Evolutionary conservation across 2,113 vertebrate species (phyloP).

Genomic region (Ardeotis arabs): DNA sequence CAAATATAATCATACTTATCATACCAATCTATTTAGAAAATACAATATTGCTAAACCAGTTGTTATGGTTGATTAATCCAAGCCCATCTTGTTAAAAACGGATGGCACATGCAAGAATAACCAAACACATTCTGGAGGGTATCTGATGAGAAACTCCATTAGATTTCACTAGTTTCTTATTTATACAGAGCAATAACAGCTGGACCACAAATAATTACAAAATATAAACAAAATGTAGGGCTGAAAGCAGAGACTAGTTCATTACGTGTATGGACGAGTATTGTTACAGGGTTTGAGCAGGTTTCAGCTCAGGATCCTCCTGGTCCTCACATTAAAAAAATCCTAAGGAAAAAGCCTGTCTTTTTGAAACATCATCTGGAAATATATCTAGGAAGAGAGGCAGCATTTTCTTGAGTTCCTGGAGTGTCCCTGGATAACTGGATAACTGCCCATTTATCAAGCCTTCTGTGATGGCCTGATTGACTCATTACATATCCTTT

Average conservation of each 20-base stretch:
- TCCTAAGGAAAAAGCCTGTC: no score
- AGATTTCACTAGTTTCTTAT: constrained; percentile 38
- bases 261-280: background rate
- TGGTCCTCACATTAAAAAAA: background rate
- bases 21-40: constrained; percentile 40
- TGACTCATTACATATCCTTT: background rate
- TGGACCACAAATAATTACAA: constrained; percentile 28
- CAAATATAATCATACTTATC: constrained; percentile 39
- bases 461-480: background rate
- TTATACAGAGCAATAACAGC: constrained; percentile 13
- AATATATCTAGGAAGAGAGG: background rate
- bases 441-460: background rate
- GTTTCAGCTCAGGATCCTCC: background rate
- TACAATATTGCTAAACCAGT: constrained; percentile 20
- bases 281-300: background rate
- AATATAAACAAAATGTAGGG: constrained; percentile 38
- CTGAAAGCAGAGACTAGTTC: constrained; percentile 20
- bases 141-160: constrained; percentile 28
- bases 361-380: background rate
- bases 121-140: constrained; percentile 10
- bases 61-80: constrained; percentile 56
- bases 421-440: background rate
- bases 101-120: constrained; percentile 41
- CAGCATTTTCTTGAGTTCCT: background rate
- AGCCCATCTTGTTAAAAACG: constrained; percentile 40